Evolutionary conservation across 2,888 invertebrate species (phyloP).

Genomic region (Conistra vaccinii): DNA sequence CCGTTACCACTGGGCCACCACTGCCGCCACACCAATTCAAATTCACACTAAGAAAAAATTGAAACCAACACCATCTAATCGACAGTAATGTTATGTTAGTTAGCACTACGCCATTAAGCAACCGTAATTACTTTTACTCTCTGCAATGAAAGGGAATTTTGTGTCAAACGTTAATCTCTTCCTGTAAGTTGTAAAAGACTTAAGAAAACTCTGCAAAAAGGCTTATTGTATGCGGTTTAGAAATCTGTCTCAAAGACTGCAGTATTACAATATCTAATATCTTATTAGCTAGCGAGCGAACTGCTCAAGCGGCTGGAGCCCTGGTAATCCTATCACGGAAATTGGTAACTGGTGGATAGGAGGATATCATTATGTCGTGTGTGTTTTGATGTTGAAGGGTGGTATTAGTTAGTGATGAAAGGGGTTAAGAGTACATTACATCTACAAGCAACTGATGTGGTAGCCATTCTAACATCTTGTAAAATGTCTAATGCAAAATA

Average conservation of each 20-base stretch:
- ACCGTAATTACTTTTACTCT: constrained; percentile 50
- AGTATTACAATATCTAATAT: constrained; percentile 50
- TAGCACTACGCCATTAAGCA: constrained; percentile 22
- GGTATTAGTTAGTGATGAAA: neutral
- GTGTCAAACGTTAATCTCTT: constrained; percentile 40
- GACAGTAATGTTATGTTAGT: constrained; percentile 17
- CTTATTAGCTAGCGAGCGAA: constrained; percentile 47
- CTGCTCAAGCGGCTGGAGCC: constrained; percentile 36
- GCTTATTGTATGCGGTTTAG: constrained; percentile 52
- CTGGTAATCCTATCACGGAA: constrained; percentile 52
- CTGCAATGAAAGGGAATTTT: constrained; percentile 45
- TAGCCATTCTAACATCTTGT: no score
- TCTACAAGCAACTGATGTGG: neutral
- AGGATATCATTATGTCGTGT: constrained; percentile 17
- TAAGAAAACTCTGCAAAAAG: constrained; percentile 30
- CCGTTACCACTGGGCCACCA: no score
- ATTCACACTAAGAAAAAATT: no score
- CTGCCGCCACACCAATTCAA: no score
- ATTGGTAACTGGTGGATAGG: constrained; percentile 42
- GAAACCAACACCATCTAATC: constrained; percentile 4
- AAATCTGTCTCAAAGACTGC: constrained; percentile 36
- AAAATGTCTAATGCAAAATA: no score
- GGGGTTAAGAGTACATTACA: neutral
- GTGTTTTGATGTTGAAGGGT: constrained; percentile 12
- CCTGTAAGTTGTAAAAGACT: constrained; percentile 31